These are phyloP conservation scores for Dryoscopus gambensis DNA, from an alignment of 2,113 vertebrate genomes.

Conservation along the genomic window DNA sequence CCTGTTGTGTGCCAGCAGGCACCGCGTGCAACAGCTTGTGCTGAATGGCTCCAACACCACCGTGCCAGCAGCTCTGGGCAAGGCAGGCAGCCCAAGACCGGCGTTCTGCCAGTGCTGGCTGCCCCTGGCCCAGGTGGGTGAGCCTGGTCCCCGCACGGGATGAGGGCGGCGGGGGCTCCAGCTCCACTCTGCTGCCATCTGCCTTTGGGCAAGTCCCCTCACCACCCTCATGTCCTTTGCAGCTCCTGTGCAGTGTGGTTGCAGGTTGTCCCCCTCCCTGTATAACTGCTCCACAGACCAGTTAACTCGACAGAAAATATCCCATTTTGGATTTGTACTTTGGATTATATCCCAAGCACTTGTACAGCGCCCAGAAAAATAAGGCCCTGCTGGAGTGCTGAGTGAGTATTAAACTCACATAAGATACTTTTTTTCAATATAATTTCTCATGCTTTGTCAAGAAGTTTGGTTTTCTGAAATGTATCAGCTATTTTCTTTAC, in stretches of 20 bases:
- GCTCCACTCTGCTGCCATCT: neutral
- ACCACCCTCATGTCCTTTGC: accelerated
- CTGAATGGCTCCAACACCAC: neutral
- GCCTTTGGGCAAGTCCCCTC: neutral
- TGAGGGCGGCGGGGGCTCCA: accelerated
- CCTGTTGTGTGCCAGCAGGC: neutral
- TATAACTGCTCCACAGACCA: neutral
- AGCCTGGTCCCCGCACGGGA: accelerated
- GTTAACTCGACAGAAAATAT: neutral
- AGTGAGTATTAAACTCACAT: neutral
- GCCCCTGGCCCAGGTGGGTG: accelerated
- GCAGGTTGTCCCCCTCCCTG: neutral
- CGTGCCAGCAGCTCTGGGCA: neutral
- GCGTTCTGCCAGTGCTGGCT: neutral
- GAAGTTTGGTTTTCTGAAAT: neutral
- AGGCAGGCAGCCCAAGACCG: accelerated
- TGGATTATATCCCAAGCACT: neutral
- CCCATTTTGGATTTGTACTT: neutral
- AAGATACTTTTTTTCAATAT: neutral
- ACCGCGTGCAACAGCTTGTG: accelerated
- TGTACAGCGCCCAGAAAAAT: neutral
- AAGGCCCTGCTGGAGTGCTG: neutral
- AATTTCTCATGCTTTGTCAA: neutral
- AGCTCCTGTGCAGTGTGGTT: neutral
- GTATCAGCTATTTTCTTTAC: neutral